Evolutionary conservation across 2,113 vertebrate species (phyloP).

Genomic region (Microtus ochrogaster): DNA sequence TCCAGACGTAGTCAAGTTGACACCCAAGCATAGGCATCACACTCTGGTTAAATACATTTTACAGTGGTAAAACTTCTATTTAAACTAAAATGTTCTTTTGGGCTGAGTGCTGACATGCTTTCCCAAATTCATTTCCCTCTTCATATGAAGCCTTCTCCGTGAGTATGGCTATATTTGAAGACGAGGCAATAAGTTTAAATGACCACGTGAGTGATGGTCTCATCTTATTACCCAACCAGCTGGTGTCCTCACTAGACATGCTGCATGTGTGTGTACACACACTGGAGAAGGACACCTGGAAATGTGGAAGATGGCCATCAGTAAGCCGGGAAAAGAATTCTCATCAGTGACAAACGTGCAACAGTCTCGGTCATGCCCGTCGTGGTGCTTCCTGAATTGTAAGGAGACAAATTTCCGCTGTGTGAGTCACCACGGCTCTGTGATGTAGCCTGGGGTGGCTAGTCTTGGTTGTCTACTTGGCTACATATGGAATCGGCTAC

Average conservation of each 20-base stretch:
- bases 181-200: neutral
- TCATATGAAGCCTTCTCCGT: neutral
- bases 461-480: neutral
- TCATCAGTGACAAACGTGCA: neutral
- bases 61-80: neutral
- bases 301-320: neutral
- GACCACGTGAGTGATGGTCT: neutral
- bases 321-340: neutral
- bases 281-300: neutral
- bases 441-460: neutral
- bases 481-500: neutral
- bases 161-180: neutral
- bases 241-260: neutral
- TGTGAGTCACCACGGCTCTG: neutral
- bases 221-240: neutral
- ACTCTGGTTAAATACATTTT: slow-evolving; percentile 2
- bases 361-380: neutral
- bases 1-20: neutral
- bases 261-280: neutral
- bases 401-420: neutral
- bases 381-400: neutral
- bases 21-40: neutral
- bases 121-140: neutral
- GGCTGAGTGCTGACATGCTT: neutral
- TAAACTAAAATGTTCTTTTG: neutral